Evolutionary conservation across 2,797 vertebrate species (phyloP), one percentile per base, ranked within the genome.

Genomic region (Danio aesculapii): DNA sequence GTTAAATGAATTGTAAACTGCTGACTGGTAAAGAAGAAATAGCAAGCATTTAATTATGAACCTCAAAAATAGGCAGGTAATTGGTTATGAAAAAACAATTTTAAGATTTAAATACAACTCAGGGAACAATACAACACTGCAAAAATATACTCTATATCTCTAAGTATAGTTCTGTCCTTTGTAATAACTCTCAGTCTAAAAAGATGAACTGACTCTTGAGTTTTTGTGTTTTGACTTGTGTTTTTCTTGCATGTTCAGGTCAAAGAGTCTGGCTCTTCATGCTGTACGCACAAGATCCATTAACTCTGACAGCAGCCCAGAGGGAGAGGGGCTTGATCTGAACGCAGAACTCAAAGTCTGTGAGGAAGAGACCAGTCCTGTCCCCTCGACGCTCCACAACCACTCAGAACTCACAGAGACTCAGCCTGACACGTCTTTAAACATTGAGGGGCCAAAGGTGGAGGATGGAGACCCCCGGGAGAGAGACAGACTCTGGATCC

Each of bases 221-320:
- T 58, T 21, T 69, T 30, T 67, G 16, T 53, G 4, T 64, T 62
- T 47, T 77, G 53, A 55, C 6, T 30, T 59, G 21, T 47, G 46
- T 49, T 52, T 41, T 50, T 71, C 41, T 83, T 81, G 75, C 0
- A 81, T 12, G 83, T 81, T 6, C 83, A 99, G 98, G 90, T 97
- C 97, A 79, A 97, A 96, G 92, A 97, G 96, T 86, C 91, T 98
- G 12, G 97, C 95, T 82, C 91, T 96, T 71, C 95, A 96, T 0
- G 82, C 90, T 0, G 81, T 92, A 19, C 92, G 93, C 66, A 84
- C 90, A 9, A 94, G 92, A 70, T 94, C 91, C 21, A 9, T 88
- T 81, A 95, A 88, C 87, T 89, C 92, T 0, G 96, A 97, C 79
- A 85, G 86, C 0, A 92, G 86, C 0, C 94, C 94, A 66, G 93